A percentile compares a stretch with the other conserved stretches of the same genome.
These are phyloP conservation scores for Drosophila baimaii DNA, from an alignment of 1,140 invertebrate species.

Conservation along the genomic window DNA sequence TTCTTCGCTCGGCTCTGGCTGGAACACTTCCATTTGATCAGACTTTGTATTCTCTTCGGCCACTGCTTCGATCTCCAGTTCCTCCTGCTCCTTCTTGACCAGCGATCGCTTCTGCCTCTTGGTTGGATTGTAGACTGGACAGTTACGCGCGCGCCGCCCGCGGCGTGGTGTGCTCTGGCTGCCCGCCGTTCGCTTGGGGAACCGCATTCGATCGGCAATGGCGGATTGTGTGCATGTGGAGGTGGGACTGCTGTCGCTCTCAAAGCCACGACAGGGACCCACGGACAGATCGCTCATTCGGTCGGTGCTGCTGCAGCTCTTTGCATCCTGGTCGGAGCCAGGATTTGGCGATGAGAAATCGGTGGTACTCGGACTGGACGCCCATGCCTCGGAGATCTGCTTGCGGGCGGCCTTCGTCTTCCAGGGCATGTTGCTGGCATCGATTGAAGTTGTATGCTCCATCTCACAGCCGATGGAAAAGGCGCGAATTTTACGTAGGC, in stretches of 20 bases:
- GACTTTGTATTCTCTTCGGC: constrained; percentile 11
- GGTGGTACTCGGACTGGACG: constrained; percentile 10
- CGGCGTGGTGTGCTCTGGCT: constrained; percentile 14
- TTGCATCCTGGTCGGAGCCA: not conserved
- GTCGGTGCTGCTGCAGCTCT: constrained; percentile 13
- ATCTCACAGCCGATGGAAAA: not conserved
- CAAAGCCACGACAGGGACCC: constrained; percentile 56
- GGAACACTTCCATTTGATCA: constrained; percentile 4
- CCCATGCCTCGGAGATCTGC: constrained; percentile 49
- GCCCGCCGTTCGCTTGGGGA: constrained; percentile 26
- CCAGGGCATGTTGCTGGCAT: constrained; percentile 52
- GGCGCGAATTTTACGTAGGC: constrained; percentile 35
- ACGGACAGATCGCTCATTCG: constrained; percentile 63
- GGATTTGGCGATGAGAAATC: not conserved
- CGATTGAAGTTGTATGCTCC: not conserved
- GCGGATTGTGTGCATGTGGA: constrained; percentile 14
- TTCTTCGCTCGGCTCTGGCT: not conserved
- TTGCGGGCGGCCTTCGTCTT: constrained; percentile 71
- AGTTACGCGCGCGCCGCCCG: constrained; percentile 21
- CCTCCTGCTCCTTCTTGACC: not conserved
- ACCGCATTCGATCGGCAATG: not conserved
- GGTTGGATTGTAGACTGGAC: constrained; percentile 16
- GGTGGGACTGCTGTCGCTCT: constrained; percentile 43
- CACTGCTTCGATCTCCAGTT: not conserved
- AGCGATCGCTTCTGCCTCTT: constrained; percentile 31